Conservation (phyloP, 1,140 invertebrate species). For the Drosophila mojavensis region DNA sequence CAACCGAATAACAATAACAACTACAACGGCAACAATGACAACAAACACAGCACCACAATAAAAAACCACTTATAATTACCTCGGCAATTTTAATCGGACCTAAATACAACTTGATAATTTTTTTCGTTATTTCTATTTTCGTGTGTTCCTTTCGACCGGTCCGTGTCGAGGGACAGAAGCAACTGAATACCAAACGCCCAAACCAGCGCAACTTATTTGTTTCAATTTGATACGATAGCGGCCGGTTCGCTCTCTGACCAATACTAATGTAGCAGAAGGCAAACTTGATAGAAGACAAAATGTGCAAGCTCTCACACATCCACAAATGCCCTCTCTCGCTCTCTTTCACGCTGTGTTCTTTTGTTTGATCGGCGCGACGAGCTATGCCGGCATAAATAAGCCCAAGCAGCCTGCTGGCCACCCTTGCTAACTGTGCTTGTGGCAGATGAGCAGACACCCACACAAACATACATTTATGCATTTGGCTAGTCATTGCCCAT, state of each 20-base stretch:
- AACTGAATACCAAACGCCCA: slow-evolving; percentile 56
- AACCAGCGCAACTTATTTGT: slow-evolving; percentile 65
- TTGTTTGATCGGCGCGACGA: slow-evolving; percentile 32
- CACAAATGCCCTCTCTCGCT: neutral
- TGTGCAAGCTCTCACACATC: neutral
- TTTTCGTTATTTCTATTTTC: neutral
- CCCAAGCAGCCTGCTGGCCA: slow-evolving; percentile 5
- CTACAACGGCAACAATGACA: slow-evolving; percentile 31
- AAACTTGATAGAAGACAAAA: slow-evolving; percentile 18
- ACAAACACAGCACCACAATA: slow-evolving; percentile 23
- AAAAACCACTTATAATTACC: slow-evolving; percentile 77
- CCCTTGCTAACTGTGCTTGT: slow-evolving; percentile 3
- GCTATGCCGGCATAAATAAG: neutral
- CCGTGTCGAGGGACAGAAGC: slow-evolving; percentile 58
- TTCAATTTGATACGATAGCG: slow-evolving; percentile 32
- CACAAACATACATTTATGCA: neutral
- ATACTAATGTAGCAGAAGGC: neutral
- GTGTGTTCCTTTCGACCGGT: slow-evolving; percentile 45
- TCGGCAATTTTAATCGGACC: slow-evolving; percentile 39
- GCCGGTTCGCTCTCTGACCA: neutral
- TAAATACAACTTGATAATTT: slow-evolving; percentile 33
- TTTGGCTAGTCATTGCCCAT: slow-evolving; percentile 39
- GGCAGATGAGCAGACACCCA: neutral
- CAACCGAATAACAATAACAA: slow-evolving; percentile 20
- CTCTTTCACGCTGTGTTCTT: neutral